A percentile compares a stretch with the other conserved stretches of the same genome.
Conservation (phyloP, 2,888 invertebrate species). For the Drosophila greeni region DNA sequence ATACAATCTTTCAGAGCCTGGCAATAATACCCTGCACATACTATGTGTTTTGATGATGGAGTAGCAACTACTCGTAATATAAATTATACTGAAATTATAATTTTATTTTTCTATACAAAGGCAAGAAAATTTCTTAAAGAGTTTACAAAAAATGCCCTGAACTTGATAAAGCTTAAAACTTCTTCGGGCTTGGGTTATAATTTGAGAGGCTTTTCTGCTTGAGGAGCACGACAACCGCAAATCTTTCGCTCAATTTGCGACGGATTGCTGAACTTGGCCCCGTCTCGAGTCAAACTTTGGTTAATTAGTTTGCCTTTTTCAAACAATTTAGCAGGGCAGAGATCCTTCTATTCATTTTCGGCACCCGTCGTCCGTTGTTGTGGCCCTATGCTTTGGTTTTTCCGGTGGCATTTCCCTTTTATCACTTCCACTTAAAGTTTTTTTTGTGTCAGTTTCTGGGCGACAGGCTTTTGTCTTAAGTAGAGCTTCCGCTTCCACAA, state of each 20-base stretch:
- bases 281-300: conserved; percentile 32
- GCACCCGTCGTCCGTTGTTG: conserved; percentile 17
- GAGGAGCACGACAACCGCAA: conserved; percentile 29
- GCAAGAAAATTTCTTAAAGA: background rate
- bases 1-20: background rate
- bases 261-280: conserved; percentile 24
- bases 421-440: conserved; percentile 25
- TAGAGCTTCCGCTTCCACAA: conserved; percentile 35
- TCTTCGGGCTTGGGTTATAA: background rate
- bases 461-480: conserved; percentile 50
- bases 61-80: background rate
- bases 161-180: conserved; percentile 4
- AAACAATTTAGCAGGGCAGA: conserved; percentile 52
- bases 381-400: conserved; percentile 51
- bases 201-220: conserved; percentile 3
- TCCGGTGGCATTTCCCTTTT: conserved; percentile 48
- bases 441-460: conserved; percentile 22
- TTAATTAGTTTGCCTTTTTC: conserved; percentile 63
- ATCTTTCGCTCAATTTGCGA: conserved; percentile 55
- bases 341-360: conserved; percentile 39
- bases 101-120: too few relatives aligned
- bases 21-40: background rate
- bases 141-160: background rate
- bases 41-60: too few relatives aligned
- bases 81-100: too few relatives aligned